A percentile compares a stretch with the other conserved stretches of the same genome.
Conservation (phyloP, 1,140 invertebrate species). For the Pinna nobilis region DNA sequence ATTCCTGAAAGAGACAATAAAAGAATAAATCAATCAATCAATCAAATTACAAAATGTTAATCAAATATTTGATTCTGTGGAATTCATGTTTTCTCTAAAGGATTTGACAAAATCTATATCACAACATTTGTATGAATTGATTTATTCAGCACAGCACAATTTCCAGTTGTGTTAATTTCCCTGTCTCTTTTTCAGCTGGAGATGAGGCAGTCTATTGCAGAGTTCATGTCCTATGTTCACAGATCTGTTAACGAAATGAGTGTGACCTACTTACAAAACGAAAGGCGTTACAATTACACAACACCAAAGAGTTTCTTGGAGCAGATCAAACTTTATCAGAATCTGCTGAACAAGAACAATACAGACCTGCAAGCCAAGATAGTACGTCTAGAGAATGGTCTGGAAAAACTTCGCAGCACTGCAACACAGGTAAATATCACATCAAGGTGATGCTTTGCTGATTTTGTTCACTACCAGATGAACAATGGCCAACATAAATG, state of each 20-base stretch:
- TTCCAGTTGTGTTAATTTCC: neutral
- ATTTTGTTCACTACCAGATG: neutral
- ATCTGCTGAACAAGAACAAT: slow-evolving; percentile 88
- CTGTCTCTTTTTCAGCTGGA: slow-evolving; percentile 59
- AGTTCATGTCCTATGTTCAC: slow-evolving; percentile 96
- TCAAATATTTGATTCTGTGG: no score
- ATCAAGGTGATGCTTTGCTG: neutral
- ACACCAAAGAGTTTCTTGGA: slow-evolving; percentile 98
- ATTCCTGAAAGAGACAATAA: no score
- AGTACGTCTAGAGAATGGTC: slow-evolving; percentile 91
- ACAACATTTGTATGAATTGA: neutral
- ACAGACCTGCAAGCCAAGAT: slow-evolving; percentile 89
- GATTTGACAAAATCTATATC: neutral
- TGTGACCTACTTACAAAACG: slow-evolving; percentile 88
- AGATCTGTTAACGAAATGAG: slow-evolving; percentile 94
- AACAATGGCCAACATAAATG: no score
- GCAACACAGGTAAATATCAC: slow-evolving; percentile 82
- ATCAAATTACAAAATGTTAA: no score
- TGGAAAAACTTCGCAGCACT: slow-evolving; percentile 88
- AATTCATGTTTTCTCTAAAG: no score
- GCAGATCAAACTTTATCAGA: slow-evolving; percentile 94
- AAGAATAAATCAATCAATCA: no score
- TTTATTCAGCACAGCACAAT: neutral
- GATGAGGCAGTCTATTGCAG: slow-evolving; percentile 78
- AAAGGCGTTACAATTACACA: slow-evolving; percentile 96